Evolutionary conservation across 30 jellyfish, hydroid and myxozoan species (phyloP), one percentile per base, ranked within the genome.

Genomic region (Pelagia noctiluca): DNA sequence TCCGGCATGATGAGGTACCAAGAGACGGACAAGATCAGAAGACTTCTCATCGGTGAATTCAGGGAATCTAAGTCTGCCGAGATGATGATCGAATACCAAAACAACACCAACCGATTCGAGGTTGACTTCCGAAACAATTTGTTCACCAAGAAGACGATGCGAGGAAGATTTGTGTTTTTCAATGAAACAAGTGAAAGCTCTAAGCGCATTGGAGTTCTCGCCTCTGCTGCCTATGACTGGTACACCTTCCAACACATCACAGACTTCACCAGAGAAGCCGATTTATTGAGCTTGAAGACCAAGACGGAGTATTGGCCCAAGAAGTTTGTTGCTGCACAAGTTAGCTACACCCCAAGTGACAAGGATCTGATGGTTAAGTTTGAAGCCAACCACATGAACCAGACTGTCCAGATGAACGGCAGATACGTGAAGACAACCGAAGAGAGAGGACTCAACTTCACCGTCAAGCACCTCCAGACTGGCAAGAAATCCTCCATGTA

Each of bases 221-320:
- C 71, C 35, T 53, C 88, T 37, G 87, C 97, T 29, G 92, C 81
- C 47, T 95, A 95, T 61, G 99, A 95, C 71, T 94, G 97, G 97
- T 89, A 95, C 90, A 95, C 84, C 65, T 79, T 95, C 83, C 86
- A 89, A 78, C 95, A 89, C 87, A 86, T 63, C 35, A 26, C 93
- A 19, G 91, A 82, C 75, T 64, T 80, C 82, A 82, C 91, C 23
- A 71, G 85, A 32, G 86, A 86, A 36, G 90, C 36, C 46, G 60
- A 90, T 21, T 33, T 71, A 4, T 72, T 70, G 78, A 85, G 86
- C 81, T 52, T 89, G 32, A 88, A 78, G 69, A 63, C 90, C 88
- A 80, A 88, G 52, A 95, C 99, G 33, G 72, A 80, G 2, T 95
- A 95, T 89, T 89, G 68, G 78, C 99, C 99, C 10, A 88, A 69